These are phyloP conservation scores for Tragelaphus eurycerus DNA, from an alignment of 2,797 vertebrate species.

Conservation along the genomic window DNA sequence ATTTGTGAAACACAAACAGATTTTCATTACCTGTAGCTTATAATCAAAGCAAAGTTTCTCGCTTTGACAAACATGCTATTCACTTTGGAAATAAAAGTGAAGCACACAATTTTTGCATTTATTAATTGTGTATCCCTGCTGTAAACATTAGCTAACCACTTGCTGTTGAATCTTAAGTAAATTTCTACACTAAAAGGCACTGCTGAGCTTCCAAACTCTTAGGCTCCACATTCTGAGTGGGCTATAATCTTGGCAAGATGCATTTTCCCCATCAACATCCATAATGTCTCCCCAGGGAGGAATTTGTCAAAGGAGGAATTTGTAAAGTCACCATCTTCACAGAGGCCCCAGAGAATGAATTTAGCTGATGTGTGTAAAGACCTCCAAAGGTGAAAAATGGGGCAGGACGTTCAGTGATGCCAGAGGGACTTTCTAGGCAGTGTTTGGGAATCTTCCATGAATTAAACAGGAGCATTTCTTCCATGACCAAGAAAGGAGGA, in stretches of 20 bases:
- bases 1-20: slow-evolving; percentile 65
- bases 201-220: slow-evolving; percentile 3
- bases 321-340: slow-evolving; percentile 73
- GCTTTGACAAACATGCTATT: slow-evolving; percentile 63
- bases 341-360: slow-evolving; percentile 64
- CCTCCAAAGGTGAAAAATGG: slow-evolving; percentile 71
- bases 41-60: slow-evolving; percentile 64
- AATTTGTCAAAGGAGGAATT: slow-evolving; percentile 75
- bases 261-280: slow-evolving; percentile 65
- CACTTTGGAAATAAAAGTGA: slow-evolving; percentile 57
- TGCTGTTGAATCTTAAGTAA: slow-evolving; percentile 34
- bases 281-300: slow-evolving; percentile 61
- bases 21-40: slow-evolving; percentile 66
- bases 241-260: slow-evolving; percentile 63
- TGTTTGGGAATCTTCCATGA: slow-evolving; percentile 25
- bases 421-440: slow-evolving; percentile 44
- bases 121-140: slow-evolving; percentile 58
- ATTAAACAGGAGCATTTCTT: slow-evolving; percentile 54
- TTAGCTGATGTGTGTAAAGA: slow-evolving; percentile 73
- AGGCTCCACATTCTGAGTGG: slow-evolving; percentile 19
- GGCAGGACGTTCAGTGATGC: slow-evolving; percentile 25
- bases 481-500: not conserved
- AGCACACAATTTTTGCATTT: slow-evolving; percentile 39
- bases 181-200: slow-evolving; percentile 40
- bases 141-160: slow-evolving; percentile 61